Base-by-base conservation (phyloP, 2,888 invertebrate genomes). In the Nematopogon swammerdamellus region DNA sequence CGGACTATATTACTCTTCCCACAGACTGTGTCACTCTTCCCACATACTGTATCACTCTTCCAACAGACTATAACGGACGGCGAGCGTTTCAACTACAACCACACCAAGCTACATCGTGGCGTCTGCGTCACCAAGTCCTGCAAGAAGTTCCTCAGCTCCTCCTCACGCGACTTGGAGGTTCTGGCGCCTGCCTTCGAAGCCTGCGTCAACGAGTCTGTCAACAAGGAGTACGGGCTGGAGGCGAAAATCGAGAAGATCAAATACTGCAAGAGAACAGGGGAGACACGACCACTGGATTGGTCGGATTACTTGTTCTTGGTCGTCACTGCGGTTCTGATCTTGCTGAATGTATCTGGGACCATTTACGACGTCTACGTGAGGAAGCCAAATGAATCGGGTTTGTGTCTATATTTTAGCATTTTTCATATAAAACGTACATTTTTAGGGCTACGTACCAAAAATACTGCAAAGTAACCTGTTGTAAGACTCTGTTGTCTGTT, bases 31-130 rank as follows among this genome's bases (percentile, higher is more conserved):
- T 36, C 36, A n/a, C n/a, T n/a, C n/a, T n/a, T n/a, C n/a, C n/a
- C n/a, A n/a, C n/a, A n/a, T n/a, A n/a, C n/a, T n/a, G n/a, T n/a
- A n/a, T n/a, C n/a, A n/a, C n/a, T n/a, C 25, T 25, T 25, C 25
- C 25, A 4, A 14, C 36, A 36, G 36, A 36, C 8, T 3, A 36
- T 36, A 4, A 8, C 36, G 11, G 11, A 36, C 3, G 4, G 11
- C 36, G n/a, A 8, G 11, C 14, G 3, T 3, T 36, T 14, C 36
- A 36, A 77, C 55, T 77, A 62, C 56, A 74, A 77, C 52, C 72
- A 75, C 55, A 68, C 73, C 48, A 63, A 67, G 57, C 63, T 77
- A 58, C 75, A 77, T 48, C 60, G 74, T 59, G 76, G 67, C 1
- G 59, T 75, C 0, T 77, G 77, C 55, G 62, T 73, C 1, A 67